Evolutionary conservation across 2,797 vertebrate genomes (phyloP).

Genomic region (Hippoglossus hippoglossus): DNA sequence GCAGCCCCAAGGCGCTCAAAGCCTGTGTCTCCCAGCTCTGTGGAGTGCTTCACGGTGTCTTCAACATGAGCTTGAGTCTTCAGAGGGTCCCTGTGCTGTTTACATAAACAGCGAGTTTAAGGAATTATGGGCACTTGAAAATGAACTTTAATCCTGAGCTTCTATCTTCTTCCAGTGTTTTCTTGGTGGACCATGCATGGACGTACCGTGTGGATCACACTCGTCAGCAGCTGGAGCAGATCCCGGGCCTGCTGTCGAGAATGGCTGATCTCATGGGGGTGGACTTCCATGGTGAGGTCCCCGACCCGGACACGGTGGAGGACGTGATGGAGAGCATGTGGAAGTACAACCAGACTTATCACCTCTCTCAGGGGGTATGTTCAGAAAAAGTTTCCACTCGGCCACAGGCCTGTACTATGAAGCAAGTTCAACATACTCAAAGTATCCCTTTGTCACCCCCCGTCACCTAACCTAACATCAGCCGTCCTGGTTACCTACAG

Average conservation of each 20-base stretch:
- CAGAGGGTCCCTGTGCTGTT: too few relatives aligned
- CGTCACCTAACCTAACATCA: too few relatives aligned
- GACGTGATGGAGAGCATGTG: conserved; percentile 91
- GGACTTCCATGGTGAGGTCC: conserved; percentile 89
- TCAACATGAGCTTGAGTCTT: too few relatives aligned
- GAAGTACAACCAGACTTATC: conserved; percentile 96
- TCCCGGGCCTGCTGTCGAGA: conserved; percentile 89
- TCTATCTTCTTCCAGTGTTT: conserved; percentile 80
- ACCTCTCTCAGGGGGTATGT: conserved; percentile 90
- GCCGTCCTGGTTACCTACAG: too few relatives aligned
- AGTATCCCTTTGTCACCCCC: too few relatives aligned
- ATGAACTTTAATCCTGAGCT: neutral
- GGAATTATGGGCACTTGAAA: neutral
- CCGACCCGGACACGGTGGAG: conserved; percentile 82
- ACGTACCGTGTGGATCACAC: conserved; percentile 87
- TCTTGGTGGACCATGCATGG: conserved; percentile 96
- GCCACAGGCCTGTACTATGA: too few relatives aligned
- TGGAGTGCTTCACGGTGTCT: too few relatives aligned
- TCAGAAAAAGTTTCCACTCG: too few relatives aligned
- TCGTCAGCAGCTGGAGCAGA: conserved; percentile 87
- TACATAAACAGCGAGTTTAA: neutral
- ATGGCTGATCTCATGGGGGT: conserved; percentile 93
- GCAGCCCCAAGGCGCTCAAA: too few relatives aligned
- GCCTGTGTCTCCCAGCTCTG: too few relatives aligned
- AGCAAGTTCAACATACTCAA: too few relatives aligned